A percentile compares a stretch with the other conserved stretches of the same genome.
Conservation (phyloP, 2,888 invertebrate species). For the Antheraea yamamai region DNA sequence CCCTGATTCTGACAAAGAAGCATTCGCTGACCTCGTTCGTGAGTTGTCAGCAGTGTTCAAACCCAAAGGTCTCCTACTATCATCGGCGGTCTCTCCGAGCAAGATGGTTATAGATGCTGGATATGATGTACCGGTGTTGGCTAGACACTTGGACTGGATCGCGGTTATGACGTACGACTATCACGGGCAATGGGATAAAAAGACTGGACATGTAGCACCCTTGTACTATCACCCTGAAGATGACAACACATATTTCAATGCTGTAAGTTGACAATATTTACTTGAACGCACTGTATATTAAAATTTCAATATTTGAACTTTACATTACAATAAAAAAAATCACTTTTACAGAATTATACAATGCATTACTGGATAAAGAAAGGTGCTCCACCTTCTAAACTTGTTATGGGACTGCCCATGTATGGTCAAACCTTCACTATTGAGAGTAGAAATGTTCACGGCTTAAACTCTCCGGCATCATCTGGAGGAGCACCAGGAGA, state of each 20-base stretch:
- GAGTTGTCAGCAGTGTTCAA: slow-evolving; percentile 87
- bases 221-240: slow-evolving; percentile 91
- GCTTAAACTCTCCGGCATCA: slow-evolving; percentile 88
- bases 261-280: slow-evolving; percentile 77
- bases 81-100: slow-evolving; percentile 93
- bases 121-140: slow-evolving; percentile 90
- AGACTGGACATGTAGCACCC: slow-evolving; percentile 94
- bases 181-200: slow-evolving; percentile 96
- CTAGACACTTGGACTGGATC: slow-evolving; percentile 92
- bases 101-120: slow-evolving; percentile 93
- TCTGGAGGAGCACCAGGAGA: slow-evolving; percentile 92
- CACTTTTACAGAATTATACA: slow-evolving; percentile 87
- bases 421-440: slow-evolving; percentile 93
- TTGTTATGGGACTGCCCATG: slow-evolving; percentile 94
- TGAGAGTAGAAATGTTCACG: slow-evolving; percentile 66
- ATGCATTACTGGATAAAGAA: slow-evolving; percentile 94
- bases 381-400: slow-evolving; percentile 90
- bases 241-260: slow-evolving; percentile 90
- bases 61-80: slow-evolving; percentile 86
- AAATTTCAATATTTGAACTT: not conserved
- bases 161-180: slow-evolving; percentile 96
- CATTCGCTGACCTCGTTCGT: slow-evolving; percentile 87
- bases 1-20: slow-evolving; percentile 90
- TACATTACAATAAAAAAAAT: not conserved
- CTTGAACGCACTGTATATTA: not conserved